Evolutionary conservation across 2,888 invertebrate species (phyloP), one percentile per base, ranked within the genome.

Genomic region (Euzophera pinguis): DNA sequence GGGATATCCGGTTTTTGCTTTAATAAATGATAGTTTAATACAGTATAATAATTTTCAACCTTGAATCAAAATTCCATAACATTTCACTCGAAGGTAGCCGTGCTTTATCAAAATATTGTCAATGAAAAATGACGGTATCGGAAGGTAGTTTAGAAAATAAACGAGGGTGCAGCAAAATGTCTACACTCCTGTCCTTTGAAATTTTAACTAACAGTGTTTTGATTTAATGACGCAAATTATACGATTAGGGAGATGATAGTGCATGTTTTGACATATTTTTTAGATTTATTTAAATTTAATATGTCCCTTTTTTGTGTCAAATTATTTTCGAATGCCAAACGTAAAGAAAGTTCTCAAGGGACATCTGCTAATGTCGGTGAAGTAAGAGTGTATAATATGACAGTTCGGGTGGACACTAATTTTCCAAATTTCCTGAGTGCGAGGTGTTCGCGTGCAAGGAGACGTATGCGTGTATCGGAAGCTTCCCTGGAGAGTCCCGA

Each of bases 341-440:
- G 66, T 61, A 78, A 77, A 72, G 62, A 59, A 65, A 70, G 60
- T 61, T 64, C 58, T 53, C 65, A 64, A 58, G 63, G 59, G 64
- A 64, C 63, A 53, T 58, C 61, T 55, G 57, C 52, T 64, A 69
- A 69, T 67, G 81, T 84, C 80, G 81, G 32, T 16, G 32, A 45
- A 45, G 45, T 45, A 45, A 82, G 83, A 74, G 62, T 42, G 53
- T 61, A 53, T 58, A 54, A 56, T 61, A 54, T 65, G 41, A 53
- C 22, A 51, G 51, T 72, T 81, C 84, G 88, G 88, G 86, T 90
- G 89, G 84, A 87, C 88, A 85, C 84, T 81, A 62, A 68, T 67
- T 71, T 32, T 68, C 75, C 63, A 58, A 62, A 66, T 58, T 59
- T 65, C 73, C 74, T 66, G 73, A 65, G 69, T 65, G 79, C 57